Evolutionary conservation across 1,140 invertebrate genomes (phyloP).

Genomic region (Drusus annulatus): DNA sequence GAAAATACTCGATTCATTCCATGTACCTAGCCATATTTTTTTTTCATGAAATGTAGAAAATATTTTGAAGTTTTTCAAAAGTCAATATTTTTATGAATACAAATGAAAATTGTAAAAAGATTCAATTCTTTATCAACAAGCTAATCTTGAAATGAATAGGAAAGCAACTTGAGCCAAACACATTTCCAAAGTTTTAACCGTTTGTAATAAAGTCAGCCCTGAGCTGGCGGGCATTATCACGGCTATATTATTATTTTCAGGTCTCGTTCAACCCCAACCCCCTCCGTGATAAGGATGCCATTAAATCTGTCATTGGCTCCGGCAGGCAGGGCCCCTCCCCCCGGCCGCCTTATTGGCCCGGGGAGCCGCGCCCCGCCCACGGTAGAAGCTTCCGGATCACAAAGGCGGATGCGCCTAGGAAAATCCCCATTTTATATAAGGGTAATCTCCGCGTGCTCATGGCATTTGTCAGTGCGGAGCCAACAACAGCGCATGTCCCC

Average conservation of each 20-base stretch:
- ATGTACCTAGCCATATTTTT: too few species aligned
- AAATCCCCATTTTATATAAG: constrained; percentile 53
- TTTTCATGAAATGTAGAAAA: too few species aligned
- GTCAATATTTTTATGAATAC: not conserved
- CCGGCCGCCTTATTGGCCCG: constrained; percentile 63
- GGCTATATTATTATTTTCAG: constrained; percentile 58
- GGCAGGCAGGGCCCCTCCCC: constrained; percentile 59
- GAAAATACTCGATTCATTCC: too few species aligned
- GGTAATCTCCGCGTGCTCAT: constrained; percentile 36
- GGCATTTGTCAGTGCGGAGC: constrained; percentile 48
- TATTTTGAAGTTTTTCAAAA: too few species aligned
- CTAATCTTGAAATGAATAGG: constrained; percentile 24
- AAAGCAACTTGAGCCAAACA: constrained; percentile 46
- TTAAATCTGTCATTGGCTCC: constrained; percentile 58
- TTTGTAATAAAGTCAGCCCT: constrained; percentile 39
- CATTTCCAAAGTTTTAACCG: constrained; percentile 47
- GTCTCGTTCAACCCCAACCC: constrained; percentile 51
- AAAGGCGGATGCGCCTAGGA: constrained; percentile 22
- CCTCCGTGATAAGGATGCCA: constrained; percentile 43
- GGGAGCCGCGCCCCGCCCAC: constrained; percentile 63
- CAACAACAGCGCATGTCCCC: constrained; percentile 41
- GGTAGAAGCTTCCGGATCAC: constrained; percentile 40
- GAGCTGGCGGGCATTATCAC: constrained; percentile 47
- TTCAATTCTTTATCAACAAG: constrained; percentile 39
- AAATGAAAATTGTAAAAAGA: constrained; percentile 6